Percentiles rank a stretch among this genome's conserved stretches.
These are phyloP conservation scores for Limnephilus rhombicus DNA, from an alignment of 2,888 invertebrate genomes.

Conservation along the genomic window DNA sequence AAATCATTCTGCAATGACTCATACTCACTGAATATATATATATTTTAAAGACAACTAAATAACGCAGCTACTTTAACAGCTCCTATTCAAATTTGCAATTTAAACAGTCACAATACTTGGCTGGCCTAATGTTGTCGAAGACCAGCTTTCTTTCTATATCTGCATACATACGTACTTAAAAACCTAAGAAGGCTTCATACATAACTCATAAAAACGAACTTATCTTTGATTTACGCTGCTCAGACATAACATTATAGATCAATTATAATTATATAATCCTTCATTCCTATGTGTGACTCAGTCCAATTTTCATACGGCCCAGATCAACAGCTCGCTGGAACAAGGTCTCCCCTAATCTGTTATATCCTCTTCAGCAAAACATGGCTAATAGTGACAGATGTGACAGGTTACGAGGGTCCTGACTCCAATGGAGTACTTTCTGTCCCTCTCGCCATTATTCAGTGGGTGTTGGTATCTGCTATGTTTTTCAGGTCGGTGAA, in stretches of 20 bases:
- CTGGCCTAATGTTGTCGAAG: too few species aligned
- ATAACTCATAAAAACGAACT: neutral
- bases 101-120: too few species aligned
- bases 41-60: too few species aligned
- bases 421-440: neutral
- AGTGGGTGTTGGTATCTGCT: neutral
- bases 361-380: slow-evolving; percentile 54
- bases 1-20: too few species aligned
- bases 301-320: neutral
- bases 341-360: slow-evolving; percentile 51
- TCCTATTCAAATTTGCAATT: too few species aligned
- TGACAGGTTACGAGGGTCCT: slow-evolving; percentile 52
- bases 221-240: neutral
- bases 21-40: too few species aligned
- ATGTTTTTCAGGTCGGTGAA: neutral
- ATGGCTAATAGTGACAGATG: slow-evolving; percentile 56
- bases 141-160: too few species aligned
- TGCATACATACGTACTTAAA: too few species aligned
- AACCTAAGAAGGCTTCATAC: too few species aligned
- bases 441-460: slow-evolving; percentile 4
- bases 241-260: neutral
- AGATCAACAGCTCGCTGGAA: neutral
- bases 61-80: too few species aligned
- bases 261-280: neutral
- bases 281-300: neutral